These are phyloP conservation scores for Tuta absoluta DNA, from an alignment of 2,888 invertebrate genomes.

Conservation along the genomic window DNA sequence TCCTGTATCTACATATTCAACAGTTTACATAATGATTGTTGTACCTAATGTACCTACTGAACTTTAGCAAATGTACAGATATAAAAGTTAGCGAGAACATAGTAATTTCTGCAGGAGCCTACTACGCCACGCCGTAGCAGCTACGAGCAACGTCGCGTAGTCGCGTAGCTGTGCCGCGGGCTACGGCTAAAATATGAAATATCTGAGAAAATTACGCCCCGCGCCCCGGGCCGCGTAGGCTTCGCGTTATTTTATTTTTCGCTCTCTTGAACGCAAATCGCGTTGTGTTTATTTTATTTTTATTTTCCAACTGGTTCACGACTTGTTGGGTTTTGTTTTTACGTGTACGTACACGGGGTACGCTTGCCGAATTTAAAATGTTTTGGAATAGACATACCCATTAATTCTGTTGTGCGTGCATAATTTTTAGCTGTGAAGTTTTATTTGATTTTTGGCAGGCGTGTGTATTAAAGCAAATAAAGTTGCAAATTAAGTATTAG, in stretches of 20 bases:
- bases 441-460: constrained; percentile 1
- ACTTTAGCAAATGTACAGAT: background rate
- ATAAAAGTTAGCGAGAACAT: constrained; percentile 21
- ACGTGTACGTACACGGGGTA: background rate
- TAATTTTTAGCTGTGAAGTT: background rate
- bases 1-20: too few species aligned
- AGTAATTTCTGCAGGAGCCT: constrained; percentile 36
- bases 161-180: constrained; percentile 57
- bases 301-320: constrained; percentile 48
- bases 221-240: constrained; percentile 56
- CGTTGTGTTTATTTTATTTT: constrained; percentile 45
- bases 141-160: constrained; percentile 67
- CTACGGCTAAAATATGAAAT: constrained; percentile 73
- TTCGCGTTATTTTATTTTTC: constrained; percentile 77
- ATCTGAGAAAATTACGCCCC: constrained; percentile 63
- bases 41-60: background rate
- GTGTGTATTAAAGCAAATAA: constrained; percentile 1
- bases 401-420: background rate
- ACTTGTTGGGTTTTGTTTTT: constrained; percentile 55
- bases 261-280: constrained; percentile 72
- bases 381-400: background rate
- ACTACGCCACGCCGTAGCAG: constrained; percentile 56
- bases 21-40: too few species aligned
- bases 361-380: constrained; percentile 10
- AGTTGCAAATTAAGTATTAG: background rate